Conservation (phyloP, 2,113 vertebrate genomes). For the Boulengeromyrus knoepffleri region DNA sequence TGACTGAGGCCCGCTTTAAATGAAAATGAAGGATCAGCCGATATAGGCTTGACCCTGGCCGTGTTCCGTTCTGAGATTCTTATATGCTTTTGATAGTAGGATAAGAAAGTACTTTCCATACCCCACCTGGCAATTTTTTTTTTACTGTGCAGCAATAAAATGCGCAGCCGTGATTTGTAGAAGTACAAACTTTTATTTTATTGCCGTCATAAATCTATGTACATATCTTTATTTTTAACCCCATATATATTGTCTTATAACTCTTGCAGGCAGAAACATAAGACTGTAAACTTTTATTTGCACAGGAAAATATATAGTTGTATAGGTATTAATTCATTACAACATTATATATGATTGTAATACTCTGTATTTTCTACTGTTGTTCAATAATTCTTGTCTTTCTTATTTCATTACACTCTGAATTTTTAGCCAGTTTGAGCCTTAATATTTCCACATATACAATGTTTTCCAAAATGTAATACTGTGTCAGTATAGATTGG, state of each 20-base stretch:
- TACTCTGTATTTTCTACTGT: not conserved
- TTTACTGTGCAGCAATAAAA: not conserved
- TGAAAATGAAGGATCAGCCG: not conserved
- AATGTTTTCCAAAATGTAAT: not conserved
- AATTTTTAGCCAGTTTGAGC: not conserved
- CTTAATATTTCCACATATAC: not conserved
- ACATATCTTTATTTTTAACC: not conserved
- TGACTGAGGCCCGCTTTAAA: slow-evolving; percentile 3
- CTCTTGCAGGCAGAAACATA: not conserved
- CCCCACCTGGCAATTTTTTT: not conserved
- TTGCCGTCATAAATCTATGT: not conserved
- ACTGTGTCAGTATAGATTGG: not conserved
- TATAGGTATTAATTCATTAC: not conserved
- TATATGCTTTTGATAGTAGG: not conserved
- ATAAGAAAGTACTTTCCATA: not conserved
- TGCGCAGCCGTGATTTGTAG: not conserved
- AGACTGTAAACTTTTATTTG: not conserved
- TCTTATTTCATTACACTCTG: not conserved
- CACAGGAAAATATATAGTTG: not conserved
- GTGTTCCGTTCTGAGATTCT: not conserved
- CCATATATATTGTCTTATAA: not conserved
- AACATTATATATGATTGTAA: not conserved
- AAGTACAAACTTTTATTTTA: not conserved
- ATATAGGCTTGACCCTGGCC: slow-evolving; percentile 1
- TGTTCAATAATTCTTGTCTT: not conserved